These are phyloP conservation scores for Caenorhabditis latens DNA, from an alignment of 1,140 invertebrate genomes.

Conservation along the genomic window DNA sequence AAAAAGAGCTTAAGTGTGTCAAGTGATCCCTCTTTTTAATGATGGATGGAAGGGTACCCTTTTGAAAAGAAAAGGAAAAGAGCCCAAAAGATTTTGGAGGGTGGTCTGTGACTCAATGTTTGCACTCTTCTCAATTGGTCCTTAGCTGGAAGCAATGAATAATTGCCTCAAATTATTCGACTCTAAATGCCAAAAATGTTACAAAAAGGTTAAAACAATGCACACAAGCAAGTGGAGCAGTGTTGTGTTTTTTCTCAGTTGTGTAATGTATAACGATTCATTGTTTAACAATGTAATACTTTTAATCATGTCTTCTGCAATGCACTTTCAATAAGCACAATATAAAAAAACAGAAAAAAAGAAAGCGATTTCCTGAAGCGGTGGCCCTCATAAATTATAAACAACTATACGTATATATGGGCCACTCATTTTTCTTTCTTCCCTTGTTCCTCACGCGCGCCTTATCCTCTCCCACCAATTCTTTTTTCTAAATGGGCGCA, in stretches of 20 bases:
- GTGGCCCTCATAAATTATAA: conserved; percentile 48
- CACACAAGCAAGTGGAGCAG: too few species aligned
- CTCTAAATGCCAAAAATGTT: conserved; percentile 34
- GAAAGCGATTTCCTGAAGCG: conserved; percentile 15
- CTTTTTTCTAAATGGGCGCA: conserved; percentile 25
- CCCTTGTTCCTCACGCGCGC: conserved; percentile 24
- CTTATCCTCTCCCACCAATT: not conserved
- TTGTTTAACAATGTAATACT: not conserved
- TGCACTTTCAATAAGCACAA: conserved; percentile 41
- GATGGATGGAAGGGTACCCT: conserved; percentile 51
- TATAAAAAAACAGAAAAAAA: not conserved
- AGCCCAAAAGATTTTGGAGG: conserved; percentile 3
- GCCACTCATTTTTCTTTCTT: conserved; percentile 50
- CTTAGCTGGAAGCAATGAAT: conserved; percentile 41
- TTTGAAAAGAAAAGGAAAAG: not conserved
- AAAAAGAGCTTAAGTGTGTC: conserved; percentile 53
- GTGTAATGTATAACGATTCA: not conserved
- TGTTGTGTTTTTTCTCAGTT: not conserved
- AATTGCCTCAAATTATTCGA: conserved; percentile 31
- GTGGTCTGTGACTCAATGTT: conserved; percentile 45
- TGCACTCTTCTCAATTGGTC: conserved; percentile 46
- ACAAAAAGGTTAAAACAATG: conserved; percentile 3
- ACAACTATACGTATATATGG: conserved; percentile 53
- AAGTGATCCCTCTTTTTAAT: conserved; percentile 38
- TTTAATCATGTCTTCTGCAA: too few species aligned